These are phyloP conservation scores for Nemurella pictetii DNA, from an alignment of 2,888 invertebrate genomes.

Conservation along the genomic window DNA sequence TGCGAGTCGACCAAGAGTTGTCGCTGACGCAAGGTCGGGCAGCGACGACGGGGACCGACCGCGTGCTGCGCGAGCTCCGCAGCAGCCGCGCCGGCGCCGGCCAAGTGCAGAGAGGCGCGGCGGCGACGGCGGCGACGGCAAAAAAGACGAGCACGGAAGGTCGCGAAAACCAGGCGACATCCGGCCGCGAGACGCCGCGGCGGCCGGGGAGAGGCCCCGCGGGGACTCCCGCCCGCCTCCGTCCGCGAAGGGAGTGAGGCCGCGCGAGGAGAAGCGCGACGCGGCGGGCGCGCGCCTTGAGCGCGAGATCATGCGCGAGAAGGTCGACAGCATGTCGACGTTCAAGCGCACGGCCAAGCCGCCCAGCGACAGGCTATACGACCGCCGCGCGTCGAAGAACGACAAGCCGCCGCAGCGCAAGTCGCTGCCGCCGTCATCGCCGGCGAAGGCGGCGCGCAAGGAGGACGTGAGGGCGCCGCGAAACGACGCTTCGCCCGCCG, in stretches of 20 bases:
- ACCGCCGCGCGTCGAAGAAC: neutral
- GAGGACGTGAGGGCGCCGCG: neutral
- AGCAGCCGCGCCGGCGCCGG: constrained; percentile 50
- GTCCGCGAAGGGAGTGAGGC: too few relatives aligned
- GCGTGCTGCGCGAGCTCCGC: too few relatives aligned
- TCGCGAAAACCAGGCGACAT: constrained; percentile 54
- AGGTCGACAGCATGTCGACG: neutral
- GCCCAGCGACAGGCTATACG: neutral
- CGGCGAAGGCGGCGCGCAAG: neutral
- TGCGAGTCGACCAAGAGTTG: constrained; percentile 67
- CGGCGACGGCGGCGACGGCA: constrained; percentile 32
- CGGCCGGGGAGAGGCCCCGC: constrained; percentile 36
- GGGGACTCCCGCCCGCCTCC: constrained; percentile 6
- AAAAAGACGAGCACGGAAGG: constrained; percentile 44
- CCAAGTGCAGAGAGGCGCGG: constrained; percentile 37
- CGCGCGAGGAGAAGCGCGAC: constrained; percentile 59
- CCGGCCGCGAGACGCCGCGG: neutral
- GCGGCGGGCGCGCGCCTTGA: neutral
- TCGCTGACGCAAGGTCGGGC: constrained; percentile 61
- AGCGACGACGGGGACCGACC: constrained; percentile 7
- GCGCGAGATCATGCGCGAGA: neutral
- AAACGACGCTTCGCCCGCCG: too few relatives aligned
- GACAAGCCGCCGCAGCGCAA: neutral
- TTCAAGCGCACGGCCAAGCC: neutral
- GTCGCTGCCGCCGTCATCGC: neutral